These are phyloP conservation scores for Echinarachnius parma DNA, from an alignment of 53 echinoderm and acorn worm species.

Conservation along the genomic window DNA sequence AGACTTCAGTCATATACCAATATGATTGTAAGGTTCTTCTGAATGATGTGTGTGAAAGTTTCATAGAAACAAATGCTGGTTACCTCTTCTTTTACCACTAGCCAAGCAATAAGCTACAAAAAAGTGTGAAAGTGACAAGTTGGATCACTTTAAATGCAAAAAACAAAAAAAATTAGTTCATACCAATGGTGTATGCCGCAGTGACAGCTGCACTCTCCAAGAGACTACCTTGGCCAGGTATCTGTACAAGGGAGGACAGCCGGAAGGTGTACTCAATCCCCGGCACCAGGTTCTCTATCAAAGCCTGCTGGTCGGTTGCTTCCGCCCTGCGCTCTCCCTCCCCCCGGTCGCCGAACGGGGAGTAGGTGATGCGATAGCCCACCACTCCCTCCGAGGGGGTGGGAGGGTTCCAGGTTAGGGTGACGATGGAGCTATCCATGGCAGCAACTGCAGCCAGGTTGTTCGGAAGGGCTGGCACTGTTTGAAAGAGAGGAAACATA, in stretches of 20 bases:
- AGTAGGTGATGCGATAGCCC: slow-evolving; percentile 6
- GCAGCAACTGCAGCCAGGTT: neutral
- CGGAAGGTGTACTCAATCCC: slow-evolving; percentile 10
- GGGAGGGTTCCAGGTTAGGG: neutral
- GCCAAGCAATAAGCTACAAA: too few relatives aligned
- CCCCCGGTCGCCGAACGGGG: neutral
- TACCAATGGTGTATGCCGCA: neutral
- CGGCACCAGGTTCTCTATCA: slow-evolving; percentile 1
- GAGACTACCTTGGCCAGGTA: neutral
- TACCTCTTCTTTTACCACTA: too few relatives aligned
- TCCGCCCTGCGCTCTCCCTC: neutral
- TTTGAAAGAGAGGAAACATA: too few relatives aligned
- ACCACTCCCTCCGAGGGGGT: neutral
- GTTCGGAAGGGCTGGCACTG: neutral
- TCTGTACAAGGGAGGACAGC: slow-evolving; percentile 3
- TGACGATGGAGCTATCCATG: neutral
- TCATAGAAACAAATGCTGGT: too few relatives aligned
- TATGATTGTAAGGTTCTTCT: too few relatives aligned
- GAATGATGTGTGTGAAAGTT: too few relatives aligned
- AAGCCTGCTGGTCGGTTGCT: neutral
- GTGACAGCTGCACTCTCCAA: neutral
- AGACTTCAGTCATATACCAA: too few relatives aligned
- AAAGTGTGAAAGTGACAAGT: too few relatives aligned
- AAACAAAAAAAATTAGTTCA: too few relatives aligned
- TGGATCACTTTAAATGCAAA: too few relatives aligned